Evolutionary conservation across 1,140 invertebrate species (phyloP).

Genomic region (Lordiphosa collinella): DNA sequence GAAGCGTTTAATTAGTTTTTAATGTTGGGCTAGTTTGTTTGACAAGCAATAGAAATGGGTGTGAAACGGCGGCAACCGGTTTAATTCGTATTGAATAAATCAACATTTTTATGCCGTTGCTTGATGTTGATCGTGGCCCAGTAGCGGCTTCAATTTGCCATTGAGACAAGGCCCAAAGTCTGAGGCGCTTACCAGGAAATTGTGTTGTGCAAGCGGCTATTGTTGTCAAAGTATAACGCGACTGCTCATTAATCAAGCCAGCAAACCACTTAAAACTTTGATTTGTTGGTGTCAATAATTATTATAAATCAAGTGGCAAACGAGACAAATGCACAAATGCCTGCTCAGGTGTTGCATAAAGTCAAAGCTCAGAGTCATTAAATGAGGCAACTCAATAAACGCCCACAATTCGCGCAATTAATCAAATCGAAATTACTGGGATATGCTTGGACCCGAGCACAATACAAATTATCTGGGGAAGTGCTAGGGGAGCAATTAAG

Average conservation of each 20-base stretch:
- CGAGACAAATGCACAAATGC: constrained; percentile 48
- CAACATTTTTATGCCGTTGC: constrained; percentile 38
- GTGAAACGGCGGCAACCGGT: constrained; percentile 41
- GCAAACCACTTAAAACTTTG: constrained; percentile 35
- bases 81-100: constrained; percentile 33
- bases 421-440: constrained; percentile 54
- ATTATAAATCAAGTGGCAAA: constrained; percentile 64
- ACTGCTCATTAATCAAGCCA: constrained; percentile 54
- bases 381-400: constrained; percentile 30
- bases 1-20: constrained; percentile 74
- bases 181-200: constrained; percentile 29
- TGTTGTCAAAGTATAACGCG: constrained; percentile 19
- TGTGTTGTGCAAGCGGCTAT: constrained; percentile 43
- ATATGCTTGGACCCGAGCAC: neutral
- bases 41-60: constrained; percentile 64
- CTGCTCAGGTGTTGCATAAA: constrained; percentile 24
- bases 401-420: constrained; percentile 60
- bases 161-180: constrained; percentile 21
- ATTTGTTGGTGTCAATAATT: constrained; percentile 74
- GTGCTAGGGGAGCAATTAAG: constrained; percentile 46
- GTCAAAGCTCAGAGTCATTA: constrained; percentile 43
- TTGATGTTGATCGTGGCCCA: constrained; percentile 19
- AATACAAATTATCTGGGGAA: constrained; percentile 12
- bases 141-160: constrained; percentile 26
- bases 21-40: constrained; percentile 73